Base-by-base conservation (phyloP, 2,888 invertebrate genomes). In the Aethes cnicana region DNA sequence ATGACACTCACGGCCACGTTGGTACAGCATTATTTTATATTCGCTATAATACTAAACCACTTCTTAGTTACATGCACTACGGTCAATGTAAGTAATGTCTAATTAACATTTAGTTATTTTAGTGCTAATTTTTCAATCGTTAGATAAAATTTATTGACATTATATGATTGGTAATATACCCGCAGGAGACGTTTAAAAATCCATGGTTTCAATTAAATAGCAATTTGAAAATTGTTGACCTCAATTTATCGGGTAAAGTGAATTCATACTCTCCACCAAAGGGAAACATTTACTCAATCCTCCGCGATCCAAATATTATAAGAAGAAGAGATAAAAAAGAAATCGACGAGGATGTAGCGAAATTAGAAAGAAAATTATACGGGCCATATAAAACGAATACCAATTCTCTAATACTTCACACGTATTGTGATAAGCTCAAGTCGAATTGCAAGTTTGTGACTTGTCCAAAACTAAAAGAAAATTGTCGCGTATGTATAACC, bases 401-500 rank as follows among this genome's bases (percentile, higher is more conserved):
- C 11, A 28, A 5, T 7, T 9, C 7, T 0, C 57, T 56, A 20
- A 72, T 50, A 55, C 23, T 83, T 53, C 61, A 80, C 2, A 79
- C 72, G 1, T 52, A 64, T 9, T 87, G 88, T 54, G 58, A 64
- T 47, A 63, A 72, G 49, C 17, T 55, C 1, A 49, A 56, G 25
- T 52, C 62, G 2, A 2, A 63, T 2, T 87, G 87, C 61, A 70
- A 68, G 57, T 84, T 84, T 61, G 55, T 87, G 57, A 46, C 69
- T 14, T 87, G 87, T 57, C 69, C 71, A 8, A 53, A 74, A 42
- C 61, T 81, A 20, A 58, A 37, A 11, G 37, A 64, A 12, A 61
- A 59, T 57, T 87, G 87, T 56, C 54, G 66, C n/a, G 41, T 84
- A 23, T 87, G 86, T 59, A 74, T 81, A 64, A 64, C 74, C 25